phyloP scores from a whole-genome alignment of 2,888 invertebrate genomes.

The Thymelicus acteon region DNA sequence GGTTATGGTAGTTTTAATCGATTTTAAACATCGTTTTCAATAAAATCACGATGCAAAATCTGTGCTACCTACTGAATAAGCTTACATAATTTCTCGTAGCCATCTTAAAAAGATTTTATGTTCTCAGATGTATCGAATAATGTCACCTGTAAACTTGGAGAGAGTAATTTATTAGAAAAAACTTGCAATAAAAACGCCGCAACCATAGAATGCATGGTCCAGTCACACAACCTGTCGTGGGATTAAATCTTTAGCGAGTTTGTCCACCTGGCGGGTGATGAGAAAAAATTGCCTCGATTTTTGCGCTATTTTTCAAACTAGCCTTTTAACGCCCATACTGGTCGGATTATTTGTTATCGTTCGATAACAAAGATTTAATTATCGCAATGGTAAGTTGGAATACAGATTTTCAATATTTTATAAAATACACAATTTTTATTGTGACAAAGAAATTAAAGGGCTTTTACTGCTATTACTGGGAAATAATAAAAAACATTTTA shows the following conservation, averaged over 20 bases:
- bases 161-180: conserved; percentile 12
- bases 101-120: too few relatives aligned
- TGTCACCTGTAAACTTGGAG: neutral
- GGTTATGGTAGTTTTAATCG: too few relatives aligned
- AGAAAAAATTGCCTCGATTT: conserved; percentile 8
- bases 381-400: too few relatives aligned
- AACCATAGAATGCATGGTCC: conserved; percentile 21
- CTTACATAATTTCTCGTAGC: too few relatives aligned
- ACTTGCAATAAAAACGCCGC: conserved; percentile 13
- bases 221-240: conserved; percentile 28
- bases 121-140: neutral
- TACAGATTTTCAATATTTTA: too few relatives aligned
- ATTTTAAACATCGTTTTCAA: too few relatives aligned
- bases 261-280: conserved; percentile 19
- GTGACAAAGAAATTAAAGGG: too few relatives aligned
- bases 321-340: neutral
- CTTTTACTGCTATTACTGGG: too few relatives aligned
- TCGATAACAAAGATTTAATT: neutral
- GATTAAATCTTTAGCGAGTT: conserved; percentile 21
- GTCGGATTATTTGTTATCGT: conserved; percentile 13
- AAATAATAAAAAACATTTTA: too few relatives aligned
- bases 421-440: too few relatives aligned
- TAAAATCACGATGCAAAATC: too few relatives aligned
- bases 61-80: too few relatives aligned
- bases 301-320: conserved; percentile 4